A percentile compares a stretch with the other conserved stretches of the same genome.
Evolutionary conservation across 2,113 vertebrate species (phyloP).

Genomic region (Calonectris borealis): DNA sequence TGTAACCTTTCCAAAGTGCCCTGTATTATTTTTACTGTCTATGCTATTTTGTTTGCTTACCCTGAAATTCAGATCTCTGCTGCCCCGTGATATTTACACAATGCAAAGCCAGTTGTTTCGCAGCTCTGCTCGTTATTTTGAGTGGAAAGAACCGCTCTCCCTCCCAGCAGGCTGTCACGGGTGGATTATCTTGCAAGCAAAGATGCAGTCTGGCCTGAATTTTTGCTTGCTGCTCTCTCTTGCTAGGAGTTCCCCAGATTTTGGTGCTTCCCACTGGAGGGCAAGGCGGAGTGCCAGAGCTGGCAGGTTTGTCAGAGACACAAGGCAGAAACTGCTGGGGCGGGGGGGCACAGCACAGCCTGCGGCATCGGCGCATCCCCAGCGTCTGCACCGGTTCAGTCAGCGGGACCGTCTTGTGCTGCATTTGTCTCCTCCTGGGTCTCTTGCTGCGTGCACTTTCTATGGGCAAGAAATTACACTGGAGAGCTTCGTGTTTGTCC

Average conservation of each 20-base stretch:
- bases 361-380: accelerated
- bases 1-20: constrained; percentile 51
- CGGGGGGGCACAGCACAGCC: neutral
- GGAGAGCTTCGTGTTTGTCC: neutral
- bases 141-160: neutral
- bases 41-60: neutral
- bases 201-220: neutral
- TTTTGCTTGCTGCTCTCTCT: neutral
- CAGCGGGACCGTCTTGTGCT: accelerated
- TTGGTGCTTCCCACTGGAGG: neutral
- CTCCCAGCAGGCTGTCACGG: accelerated
- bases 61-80: neutral
- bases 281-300: neutral
- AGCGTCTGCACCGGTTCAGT: neutral
- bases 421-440: neutral
- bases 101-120: neutral
- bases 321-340: neutral
- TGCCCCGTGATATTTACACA: neutral
- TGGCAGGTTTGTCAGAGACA: neutral
- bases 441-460: neutral
- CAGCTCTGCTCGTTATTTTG: neutral
- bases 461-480: neutral
- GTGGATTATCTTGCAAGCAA: neutral
- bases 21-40: neutral
- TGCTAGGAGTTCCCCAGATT: neutral